A percentile compares a stretch with the other conserved stretches of the same genome.
These are phyloP conservation scores for Pseudopipra pipra DNA, from an alignment of 2,113 vertebrate species.

Conservation along the genomic window DNA sequence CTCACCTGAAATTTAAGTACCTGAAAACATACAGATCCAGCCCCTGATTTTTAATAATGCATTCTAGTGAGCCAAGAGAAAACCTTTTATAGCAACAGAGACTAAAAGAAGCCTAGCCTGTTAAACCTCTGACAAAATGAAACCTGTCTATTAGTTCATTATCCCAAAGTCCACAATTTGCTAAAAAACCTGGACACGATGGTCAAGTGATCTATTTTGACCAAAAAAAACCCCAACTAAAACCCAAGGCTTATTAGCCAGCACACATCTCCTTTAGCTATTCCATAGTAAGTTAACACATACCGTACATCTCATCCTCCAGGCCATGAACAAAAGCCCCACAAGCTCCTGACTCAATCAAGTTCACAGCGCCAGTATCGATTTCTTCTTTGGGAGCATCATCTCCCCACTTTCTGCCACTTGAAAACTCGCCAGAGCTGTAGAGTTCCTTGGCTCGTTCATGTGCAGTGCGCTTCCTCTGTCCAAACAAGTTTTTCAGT, in stretches of 20 bases:
- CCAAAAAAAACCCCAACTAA: background rate
- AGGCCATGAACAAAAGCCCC: slow-evolving; percentile 97
- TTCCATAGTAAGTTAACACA: background rate
- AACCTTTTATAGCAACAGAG: background rate
- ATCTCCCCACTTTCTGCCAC: slow-evolving; percentile 95
- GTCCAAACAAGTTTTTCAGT: background rate
- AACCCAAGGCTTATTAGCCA: background rate
- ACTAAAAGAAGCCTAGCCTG: background rate
- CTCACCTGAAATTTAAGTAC: background rate
- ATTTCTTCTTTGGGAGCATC: slow-evolving; percentile 94
- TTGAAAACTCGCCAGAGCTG: slow-evolving; percentile 95
- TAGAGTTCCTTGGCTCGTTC: slow-evolving; percentile 96
- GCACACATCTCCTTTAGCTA: background rate
- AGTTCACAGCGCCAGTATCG: slow-evolving; percentile 90
- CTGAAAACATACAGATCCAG: background rate
- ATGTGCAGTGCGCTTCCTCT: slow-evolving; percentile 95
- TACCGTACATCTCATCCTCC: slow-evolving; percentile 98
- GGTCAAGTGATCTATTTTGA: background rate
- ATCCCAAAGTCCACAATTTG: accelerated
- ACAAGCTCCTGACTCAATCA: slow-evolving; percentile 95
- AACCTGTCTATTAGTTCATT: background rate
- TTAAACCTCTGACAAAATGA: background rate
- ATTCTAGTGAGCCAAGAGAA: background rate
- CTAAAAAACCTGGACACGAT: background rate
- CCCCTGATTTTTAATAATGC: background rate